Conservation (phyloP, 2,888 invertebrate species). For the Ditylenchus weischeri region DNA sequence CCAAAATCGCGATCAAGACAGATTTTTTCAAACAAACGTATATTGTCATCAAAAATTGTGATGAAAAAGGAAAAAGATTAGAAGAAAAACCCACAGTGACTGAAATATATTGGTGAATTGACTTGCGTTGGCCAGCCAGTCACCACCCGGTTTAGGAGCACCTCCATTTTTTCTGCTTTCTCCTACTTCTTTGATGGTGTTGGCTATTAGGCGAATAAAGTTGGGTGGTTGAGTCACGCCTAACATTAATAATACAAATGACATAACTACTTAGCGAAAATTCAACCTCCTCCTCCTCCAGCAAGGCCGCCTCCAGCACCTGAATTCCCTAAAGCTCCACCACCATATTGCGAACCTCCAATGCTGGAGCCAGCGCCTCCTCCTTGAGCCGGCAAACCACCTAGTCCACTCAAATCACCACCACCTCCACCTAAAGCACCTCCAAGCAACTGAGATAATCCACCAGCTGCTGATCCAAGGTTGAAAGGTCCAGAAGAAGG, state of each 20-base stretch:
- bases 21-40: too few species aligned
- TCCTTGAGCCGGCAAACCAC: too few species aligned
- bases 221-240: conserved; percentile 27
- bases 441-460: background rate
- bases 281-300: conserved; percentile 15
- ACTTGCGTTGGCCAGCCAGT: conserved; percentile 26
- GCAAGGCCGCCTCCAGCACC: background rate
- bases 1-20: too few species aligned
- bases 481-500: too few species aligned
- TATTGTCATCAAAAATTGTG: too few species aligned
- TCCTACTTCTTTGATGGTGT: conserved; percentile 34
- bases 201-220: conserved; percentile 36
- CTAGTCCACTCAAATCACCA: background rate
- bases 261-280: background rate
- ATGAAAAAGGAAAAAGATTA: conserved; percentile 9
- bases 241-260: background rate
- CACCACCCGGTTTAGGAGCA: conserved; percentile 14
- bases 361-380: too few species aligned
- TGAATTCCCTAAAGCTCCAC: conserved; percentile 19
- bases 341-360: conserved; percentile 19
- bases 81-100: conserved; percentile 34
- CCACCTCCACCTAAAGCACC: conserved; percentile 26
- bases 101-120: conserved; percentile 36
- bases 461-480: background rate
- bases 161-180: conserved; percentile 19